These are phyloP conservation scores for Orchestia grillus DNA, from an alignment of 1,140 invertebrate genomes.

Conservation along the genomic window DNA sequence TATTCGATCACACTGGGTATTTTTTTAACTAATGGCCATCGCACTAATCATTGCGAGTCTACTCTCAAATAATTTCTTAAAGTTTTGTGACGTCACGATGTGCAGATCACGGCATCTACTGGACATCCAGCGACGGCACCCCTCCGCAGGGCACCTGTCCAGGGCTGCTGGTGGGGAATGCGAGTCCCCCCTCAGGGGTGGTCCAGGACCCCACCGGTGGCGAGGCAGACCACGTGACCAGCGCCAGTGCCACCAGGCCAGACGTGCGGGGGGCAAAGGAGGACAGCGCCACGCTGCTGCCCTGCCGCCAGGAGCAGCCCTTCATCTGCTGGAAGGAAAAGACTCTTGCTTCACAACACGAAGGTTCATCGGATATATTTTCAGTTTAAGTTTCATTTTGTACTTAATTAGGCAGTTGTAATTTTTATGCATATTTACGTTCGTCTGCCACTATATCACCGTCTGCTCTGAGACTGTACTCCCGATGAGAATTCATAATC, in stretches of 20 bases:
- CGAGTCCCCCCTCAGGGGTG: too few relatives aligned
- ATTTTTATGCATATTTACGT: neutral
- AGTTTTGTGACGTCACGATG: neutral
- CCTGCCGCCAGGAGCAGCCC: neutral
- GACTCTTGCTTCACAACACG: neutral
- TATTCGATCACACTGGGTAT: too few relatives aligned
- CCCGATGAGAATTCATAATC: neutral
- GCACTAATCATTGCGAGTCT: neutral
- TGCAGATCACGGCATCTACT: neutral
- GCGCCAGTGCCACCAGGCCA: too few relatives aligned
- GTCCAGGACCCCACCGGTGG: neutral
- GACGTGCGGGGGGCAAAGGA: neutral
- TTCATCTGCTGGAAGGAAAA: neutral
- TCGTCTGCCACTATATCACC: neutral
- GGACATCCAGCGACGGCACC: neutral
- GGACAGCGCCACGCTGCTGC: neutral
- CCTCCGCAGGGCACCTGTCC: neutral
- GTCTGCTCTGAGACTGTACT: neutral
- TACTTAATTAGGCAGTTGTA: neutral
- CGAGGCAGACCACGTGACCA: neutral
- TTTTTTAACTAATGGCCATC: too few relatives aligned
- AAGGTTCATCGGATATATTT: neutral
- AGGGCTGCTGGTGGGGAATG: neutral
- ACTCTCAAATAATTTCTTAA: neutral
- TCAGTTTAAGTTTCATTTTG: neutral